phyloP scores from a whole-genome alignment of 2,113 vertebrate species.

The Petaurus breviceps region DNA sequence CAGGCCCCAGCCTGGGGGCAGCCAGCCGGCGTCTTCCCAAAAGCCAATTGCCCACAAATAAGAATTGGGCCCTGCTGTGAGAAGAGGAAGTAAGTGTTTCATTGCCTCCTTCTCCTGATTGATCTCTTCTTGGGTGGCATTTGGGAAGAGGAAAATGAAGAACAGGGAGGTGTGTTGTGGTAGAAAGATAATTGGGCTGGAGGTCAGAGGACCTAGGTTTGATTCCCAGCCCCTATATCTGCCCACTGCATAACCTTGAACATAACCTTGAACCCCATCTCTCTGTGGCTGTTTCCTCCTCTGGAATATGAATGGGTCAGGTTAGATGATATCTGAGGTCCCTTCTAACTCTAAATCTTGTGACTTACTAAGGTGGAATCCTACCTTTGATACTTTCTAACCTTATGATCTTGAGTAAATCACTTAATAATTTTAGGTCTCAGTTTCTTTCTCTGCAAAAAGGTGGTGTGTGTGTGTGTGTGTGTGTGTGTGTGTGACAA shows the following conservation, averaged over 20 bases:
- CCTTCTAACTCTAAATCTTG: not conserved
- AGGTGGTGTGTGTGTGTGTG: not conserved
- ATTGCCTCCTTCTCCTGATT: conserved; percentile 93
- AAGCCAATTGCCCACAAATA: conserved; percentile 99
- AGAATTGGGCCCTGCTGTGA: conserved; percentile 98
- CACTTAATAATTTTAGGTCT: not conserved
- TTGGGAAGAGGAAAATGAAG: conserved; percentile 78
- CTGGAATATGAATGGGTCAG: not conserved
- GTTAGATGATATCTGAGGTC: not conserved
- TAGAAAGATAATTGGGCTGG: not conserved
- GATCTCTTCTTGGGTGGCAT: conserved; percentile 99
- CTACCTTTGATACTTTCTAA: not conserved
- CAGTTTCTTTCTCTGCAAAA: not conserved
- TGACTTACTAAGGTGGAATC: not conserved
- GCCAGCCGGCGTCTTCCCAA: conserved; percentile 94
- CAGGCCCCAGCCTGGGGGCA: conserved; percentile 95
- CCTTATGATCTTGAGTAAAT: not conserved
- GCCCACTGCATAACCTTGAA: not conserved
- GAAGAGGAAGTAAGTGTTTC: conserved; percentile 93
- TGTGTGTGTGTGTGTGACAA: not conserved
- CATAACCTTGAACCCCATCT: not conserved
- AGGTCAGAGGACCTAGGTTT: not conserved
- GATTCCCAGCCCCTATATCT: not conserved
- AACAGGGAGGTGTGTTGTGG: not conserved
- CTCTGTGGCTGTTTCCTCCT: not conserved